These are phyloP conservation scores for Crotalus horridus DNA, from an alignment of 2,113 vertebrate genomes.

Conservation along the genomic window DNA sequence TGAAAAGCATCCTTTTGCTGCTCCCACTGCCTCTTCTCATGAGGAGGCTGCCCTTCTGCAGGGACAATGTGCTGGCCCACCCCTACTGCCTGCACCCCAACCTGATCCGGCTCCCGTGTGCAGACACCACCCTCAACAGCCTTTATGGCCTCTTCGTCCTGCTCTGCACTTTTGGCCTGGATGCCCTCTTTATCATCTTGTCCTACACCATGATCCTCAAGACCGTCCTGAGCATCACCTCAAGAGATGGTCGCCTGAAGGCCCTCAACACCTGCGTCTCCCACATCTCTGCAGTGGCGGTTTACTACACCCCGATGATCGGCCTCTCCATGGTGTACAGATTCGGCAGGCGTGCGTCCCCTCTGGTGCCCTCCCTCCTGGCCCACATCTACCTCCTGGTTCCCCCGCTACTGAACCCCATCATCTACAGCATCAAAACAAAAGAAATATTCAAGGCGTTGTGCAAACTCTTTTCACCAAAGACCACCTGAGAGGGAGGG, in stretches of 20 bases:
- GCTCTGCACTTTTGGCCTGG: neutral
- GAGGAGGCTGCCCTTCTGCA: neutral
- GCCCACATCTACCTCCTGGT: conserved; percentile 32
- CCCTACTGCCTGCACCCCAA: neutral
- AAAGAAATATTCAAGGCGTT: conserved; percentile 27
- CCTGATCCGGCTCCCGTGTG: neutral
- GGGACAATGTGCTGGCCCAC: neutral
- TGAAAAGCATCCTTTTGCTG: neutral
- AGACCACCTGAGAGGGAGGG: neutral
- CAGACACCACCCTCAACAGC: neutral
- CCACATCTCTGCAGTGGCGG: conserved; percentile 26
- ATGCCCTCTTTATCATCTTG: conserved; percentile 7
- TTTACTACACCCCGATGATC: conserved; percentile 30
- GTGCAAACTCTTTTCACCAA: neutral
- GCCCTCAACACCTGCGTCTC: conserved; percentile 19
- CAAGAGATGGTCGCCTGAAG: conserved; percentile 26
- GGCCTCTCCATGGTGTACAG: conserved; percentile 21
- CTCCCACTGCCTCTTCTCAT: neutral
- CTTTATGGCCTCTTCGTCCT: neutral
- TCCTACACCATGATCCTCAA: conserved; percentile 37
- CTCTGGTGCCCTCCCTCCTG: conserved; percentile 8
- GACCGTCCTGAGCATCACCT: conserved; percentile 22
- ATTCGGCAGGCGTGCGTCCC: conserved; percentile 23
- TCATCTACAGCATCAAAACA: conserved; percentile 40
- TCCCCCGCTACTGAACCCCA: conserved; percentile 27